Evolutionary conservation across 2,113 vertebrate genomes (phyloP).

Genomic region (Axis porcinus): DNA sequence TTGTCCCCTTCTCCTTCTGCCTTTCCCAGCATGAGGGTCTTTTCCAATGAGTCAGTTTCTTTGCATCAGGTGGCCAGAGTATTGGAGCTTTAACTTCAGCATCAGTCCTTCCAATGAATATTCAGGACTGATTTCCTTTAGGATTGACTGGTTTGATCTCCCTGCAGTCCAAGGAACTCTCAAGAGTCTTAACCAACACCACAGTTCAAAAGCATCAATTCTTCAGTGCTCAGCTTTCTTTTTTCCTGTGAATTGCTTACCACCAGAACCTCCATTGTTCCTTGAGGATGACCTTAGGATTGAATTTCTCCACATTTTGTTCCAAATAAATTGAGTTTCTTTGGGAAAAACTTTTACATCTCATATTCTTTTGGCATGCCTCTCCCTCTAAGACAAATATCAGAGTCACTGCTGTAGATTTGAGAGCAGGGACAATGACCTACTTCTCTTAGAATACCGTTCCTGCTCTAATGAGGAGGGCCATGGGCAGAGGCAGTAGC

Average conservation of each 20-base stretch:
- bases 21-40: background rate
- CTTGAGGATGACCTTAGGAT: background rate
- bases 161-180: background rate
- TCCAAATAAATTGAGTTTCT: background rate
- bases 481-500: background rate
- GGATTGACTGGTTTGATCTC: background rate
- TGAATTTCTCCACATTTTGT: background rate
- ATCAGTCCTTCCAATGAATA: background rate
- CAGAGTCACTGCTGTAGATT: background rate
- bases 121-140: background rate
- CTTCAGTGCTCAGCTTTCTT: background rate
- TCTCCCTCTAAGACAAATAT: background rate
- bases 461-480: background rate
- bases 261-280: background rate
- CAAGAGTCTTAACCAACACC: background rate
- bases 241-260: background rate
- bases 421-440: background rate
- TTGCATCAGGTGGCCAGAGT: background rate
- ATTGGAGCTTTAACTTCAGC: background rate
- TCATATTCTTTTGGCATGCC: background rate
- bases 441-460: background rate
- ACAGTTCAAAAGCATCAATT: background rate
- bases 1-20: background rate
- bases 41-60: background rate
- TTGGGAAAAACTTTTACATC: background rate